phyloP scores from a whole-genome alignment of 2,113 vertebrate genomes.

The Pituophis catenifer region DNA sequence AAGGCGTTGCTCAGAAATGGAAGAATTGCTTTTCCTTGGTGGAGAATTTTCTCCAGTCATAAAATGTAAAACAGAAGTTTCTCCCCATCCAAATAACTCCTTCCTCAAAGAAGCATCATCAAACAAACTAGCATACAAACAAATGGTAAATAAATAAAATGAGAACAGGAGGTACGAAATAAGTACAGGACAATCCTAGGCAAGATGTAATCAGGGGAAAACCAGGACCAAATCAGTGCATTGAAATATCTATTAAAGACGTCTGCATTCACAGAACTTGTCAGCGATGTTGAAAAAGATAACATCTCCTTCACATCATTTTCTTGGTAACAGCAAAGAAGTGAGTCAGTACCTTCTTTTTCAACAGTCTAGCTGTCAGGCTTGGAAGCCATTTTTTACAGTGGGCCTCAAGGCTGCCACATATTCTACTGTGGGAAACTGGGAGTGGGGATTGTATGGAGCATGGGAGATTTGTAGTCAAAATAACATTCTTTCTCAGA shows the following conservation, averaged over 20 bases:
- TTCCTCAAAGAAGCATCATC: background rate
- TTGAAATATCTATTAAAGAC: background rate
- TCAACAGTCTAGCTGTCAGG: background rate
- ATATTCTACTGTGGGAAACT: too few relatives aligned
- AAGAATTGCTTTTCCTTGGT: background rate
- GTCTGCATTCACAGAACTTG: background rate
- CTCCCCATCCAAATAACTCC: background rate
- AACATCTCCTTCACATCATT: background rate
- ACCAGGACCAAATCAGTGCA: background rate
- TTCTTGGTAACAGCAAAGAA: background rate
- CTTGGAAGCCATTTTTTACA: too few relatives aligned
- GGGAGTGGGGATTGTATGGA: too few relatives aligned
- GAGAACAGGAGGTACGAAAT: background rate
- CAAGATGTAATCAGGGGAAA: background rate
- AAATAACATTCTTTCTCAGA: too few relatives aligned
- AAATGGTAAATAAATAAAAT: background rate
- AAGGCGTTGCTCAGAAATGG: constrained; percentile 16
- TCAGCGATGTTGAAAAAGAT: background rate
- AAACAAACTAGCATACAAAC: background rate
- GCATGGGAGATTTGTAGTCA: too few relatives aligned
- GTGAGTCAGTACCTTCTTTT: background rate
- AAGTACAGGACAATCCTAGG: background rate
- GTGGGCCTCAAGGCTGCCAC: too few relatives aligned
- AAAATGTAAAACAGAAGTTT: background rate
- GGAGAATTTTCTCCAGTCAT: background rate